A percentile compares a stretch with the other conserved stretches of the same genome.
phyloP scores from a whole-genome alignment of 2,888 invertebrate species.

The Neuroscelio doddi region DNA sequence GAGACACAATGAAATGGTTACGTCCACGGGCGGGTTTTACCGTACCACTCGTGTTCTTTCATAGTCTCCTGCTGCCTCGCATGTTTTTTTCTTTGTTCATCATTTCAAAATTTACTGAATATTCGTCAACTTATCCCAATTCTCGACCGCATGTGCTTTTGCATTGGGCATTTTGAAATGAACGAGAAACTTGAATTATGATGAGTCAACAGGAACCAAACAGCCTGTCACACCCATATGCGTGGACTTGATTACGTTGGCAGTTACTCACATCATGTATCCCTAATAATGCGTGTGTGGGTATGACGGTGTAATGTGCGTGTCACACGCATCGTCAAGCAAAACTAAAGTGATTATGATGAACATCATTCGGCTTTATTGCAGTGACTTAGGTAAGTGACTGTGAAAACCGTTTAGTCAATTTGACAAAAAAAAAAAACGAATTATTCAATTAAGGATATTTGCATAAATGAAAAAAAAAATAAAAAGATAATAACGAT shows the following conservation, averaged over 20 bases:
- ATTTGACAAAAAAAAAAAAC: too few relatives aligned
- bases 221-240: conserved; percentile 12
- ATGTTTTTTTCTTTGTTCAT: conserved; percentile 70
- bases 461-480: too few relatives aligned
- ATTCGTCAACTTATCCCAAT: too few relatives aligned
- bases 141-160: too few relatives aligned
- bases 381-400: too few relatives aligned
- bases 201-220: conserved; percentile 1
- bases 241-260: conserved; percentile 20
- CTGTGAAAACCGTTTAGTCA: too few relatives aligned
- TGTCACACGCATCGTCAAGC: conserved; percentile 52
- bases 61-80: conserved; percentile 66
- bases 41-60: conserved; percentile 50
- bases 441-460: too few relatives aligned
- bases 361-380: too few relatives aligned
- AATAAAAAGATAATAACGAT: too few relatives aligned
- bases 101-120: conserved; percentile 49
- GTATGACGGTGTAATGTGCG: conserved; percentile 64
- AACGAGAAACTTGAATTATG: not conserved
- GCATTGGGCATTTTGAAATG: not conserved
- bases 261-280: conserved; percentile 56
- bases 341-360: not conserved
- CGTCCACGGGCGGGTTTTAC: conserved; percentile 17
- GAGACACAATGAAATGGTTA: conserved; percentile 27
- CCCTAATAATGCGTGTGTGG: conserved; percentile 68